phyloP scores from a whole-genome alignment of 2,113 vertebrate genomes.

The Azemiops feae region DNA sequence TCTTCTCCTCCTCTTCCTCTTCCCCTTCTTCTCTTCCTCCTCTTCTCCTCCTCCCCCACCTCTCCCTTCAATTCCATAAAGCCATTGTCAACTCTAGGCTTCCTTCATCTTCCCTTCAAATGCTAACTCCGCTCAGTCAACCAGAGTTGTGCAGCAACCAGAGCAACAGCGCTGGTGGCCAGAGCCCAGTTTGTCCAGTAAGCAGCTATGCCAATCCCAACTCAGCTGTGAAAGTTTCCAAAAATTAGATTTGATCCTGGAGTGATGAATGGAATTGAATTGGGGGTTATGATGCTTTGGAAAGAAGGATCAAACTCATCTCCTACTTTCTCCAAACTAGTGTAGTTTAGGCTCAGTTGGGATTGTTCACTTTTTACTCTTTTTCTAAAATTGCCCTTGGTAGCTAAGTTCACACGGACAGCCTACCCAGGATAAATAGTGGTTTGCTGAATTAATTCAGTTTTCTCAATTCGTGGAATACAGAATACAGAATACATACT shows the following conservation, averaged over 20 bases:
- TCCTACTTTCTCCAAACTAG: not conserved
- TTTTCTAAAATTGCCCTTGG: not conserved
- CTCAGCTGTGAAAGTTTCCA: not conserved
- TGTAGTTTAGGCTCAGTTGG: not conserved
- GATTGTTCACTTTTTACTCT: not conserved
- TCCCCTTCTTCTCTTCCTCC: accelerated
- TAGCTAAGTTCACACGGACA: not conserved
- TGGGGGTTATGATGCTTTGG: not conserved
- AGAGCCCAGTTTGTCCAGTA: not conserved
- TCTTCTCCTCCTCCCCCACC: not conserved
- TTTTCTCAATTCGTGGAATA: not conserved
- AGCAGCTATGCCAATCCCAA: not conserved
- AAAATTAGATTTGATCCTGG: not conserved
- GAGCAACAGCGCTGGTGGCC: not conserved
- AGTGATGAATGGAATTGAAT: not conserved
- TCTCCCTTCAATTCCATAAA: not conserved
- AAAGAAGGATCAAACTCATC: not conserved
- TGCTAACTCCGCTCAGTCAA: not conserved
- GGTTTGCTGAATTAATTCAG: not conserved
- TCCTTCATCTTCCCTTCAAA: not conserved
- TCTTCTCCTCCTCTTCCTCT: accelerated
- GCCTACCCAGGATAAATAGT: not conserved
- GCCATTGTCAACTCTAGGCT: not conserved
- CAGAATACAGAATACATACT: not conserved
- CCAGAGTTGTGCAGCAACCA: not conserved